Percentiles rank a stretch among this genome's conserved stretches.
These are phyloP conservation scores for Triops longicaudatus DNA, from an alignment of 1,140 invertebrate genomes.

Conservation along the genomic window DNA sequence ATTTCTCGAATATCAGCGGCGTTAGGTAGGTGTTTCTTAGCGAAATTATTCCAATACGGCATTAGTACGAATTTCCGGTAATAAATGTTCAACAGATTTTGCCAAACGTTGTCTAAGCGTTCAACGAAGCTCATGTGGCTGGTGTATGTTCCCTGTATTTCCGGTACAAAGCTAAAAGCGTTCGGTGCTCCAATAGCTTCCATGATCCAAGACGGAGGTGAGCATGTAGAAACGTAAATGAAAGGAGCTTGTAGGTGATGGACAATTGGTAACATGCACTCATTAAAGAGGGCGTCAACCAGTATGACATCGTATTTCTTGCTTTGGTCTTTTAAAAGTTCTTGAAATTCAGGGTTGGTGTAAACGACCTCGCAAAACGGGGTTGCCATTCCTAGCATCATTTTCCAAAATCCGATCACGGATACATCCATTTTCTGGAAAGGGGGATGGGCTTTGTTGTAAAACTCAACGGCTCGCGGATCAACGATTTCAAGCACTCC, in stretches of 20 bases:
- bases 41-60: neutral
- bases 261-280: slow-evolving; percentile 33
- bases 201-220: slow-evolving; percentile 33
- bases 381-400: no score
- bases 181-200: slow-evolving; percentile 46
- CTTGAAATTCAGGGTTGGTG: neutral
- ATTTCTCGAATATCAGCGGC: slow-evolving; percentile 51
- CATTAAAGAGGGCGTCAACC: slow-evolving; percentile 34
- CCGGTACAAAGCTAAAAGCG: slow-evolving; percentile 48
- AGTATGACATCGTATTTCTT: slow-evolving; percentile 34
- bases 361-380: neutral
- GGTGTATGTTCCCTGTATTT: slow-evolving; percentile 45
- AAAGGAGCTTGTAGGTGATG: slow-evolving; percentile 51
- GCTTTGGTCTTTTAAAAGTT: neutral
- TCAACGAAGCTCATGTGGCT: slow-evolving; percentile 51
- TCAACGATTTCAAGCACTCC: no score
- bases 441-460: no score
- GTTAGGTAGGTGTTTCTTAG: neutral
- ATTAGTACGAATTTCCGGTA: neutral
- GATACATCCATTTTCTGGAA: no score
- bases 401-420: no score
- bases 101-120: slow-evolving; percentile 44
- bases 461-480: no score
- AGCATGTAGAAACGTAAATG: slow-evolving; percentile 39
- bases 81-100: neutral